Conservation (phyloP, 1,140 invertebrate species). For the Euschistus heros region DNA sequence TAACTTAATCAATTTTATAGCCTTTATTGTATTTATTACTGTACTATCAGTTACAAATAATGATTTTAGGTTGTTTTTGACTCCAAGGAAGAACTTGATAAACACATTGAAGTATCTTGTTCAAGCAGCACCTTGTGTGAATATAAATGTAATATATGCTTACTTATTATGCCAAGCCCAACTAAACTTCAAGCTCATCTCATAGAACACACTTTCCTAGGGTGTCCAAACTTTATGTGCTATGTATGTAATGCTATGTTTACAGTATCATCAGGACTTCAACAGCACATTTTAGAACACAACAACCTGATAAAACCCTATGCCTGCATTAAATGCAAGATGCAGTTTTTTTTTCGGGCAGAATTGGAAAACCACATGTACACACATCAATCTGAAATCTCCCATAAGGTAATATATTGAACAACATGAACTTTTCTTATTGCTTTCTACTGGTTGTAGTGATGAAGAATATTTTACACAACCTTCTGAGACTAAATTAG, state of each 20-base stretch:
- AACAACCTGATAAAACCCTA: slow-evolving; percentile 66
- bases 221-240: slow-evolving; percentile 69
- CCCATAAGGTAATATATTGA: too few species aligned
- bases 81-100: slow-evolving; percentile 52
- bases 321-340: slow-evolving; percentile 67
- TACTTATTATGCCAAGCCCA: slow-evolving; percentile 54
- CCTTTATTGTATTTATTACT: background rate
- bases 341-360: slow-evolving; percentile 83
- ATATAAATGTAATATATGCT: slow-evolving; percentile 64
- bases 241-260: slow-evolving; percentile 82
- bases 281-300: slow-evolving; percentile 75
- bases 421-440: too few species aligned
- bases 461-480: too few species aligned
- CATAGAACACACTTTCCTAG: slow-evolving; percentile 85
- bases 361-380: slow-evolving; percentile 79
- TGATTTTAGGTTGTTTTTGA: slow-evolving; percentile 37
- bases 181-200: slow-evolving; percentile 78
- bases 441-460: too few species aligned
- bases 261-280: slow-evolving; percentile 58
- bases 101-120: slow-evolving; percentile 44
- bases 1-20: background rate
- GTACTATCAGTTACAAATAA: background rate
- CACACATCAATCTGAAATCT: slow-evolving; percentile 35
- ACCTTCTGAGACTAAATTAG: too few species aligned
- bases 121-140: slow-evolving; percentile 32